Evolutionary conservation across 2,888 invertebrate species (phyloP), one percentile per base, ranked within the genome.

Genomic region (Trichogramma evanescens): DNA sequence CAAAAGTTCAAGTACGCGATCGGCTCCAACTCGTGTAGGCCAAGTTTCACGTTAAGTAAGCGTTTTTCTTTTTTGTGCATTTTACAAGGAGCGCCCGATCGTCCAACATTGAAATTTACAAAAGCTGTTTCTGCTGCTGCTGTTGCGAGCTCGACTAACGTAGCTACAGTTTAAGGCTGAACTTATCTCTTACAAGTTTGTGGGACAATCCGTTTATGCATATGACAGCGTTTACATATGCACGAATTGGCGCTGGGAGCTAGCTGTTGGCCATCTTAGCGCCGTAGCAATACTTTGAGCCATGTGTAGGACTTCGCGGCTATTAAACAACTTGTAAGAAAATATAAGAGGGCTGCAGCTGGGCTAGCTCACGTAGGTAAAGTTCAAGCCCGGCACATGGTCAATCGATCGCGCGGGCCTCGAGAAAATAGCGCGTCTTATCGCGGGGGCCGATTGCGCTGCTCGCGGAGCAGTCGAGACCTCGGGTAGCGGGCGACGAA

Each of bases 191-290:
- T 75, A 75, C 74, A 76, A 76, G 75, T 77, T 77, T 73, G 74
- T 76, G 74, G 76, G 76, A 76, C 76, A 77, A 77, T 77, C 77
- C 76, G 66, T 76, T 77, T 77, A 77, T 76, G 74, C 73, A 75
- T 75, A 77, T 75, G 75, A 75, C 70, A 66, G 69, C 62, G 10
- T n/a, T 3, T 6, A 42, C 46, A 26, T 13, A 45, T 6, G 56
- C 6, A n/a, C 8, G 10, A 68, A 69, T 68, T 70, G 71, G 59
- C 63, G 63, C 63, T 63, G 61, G 63, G 56, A 61, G 26, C 26
- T 26, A 26, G 26, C 26, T 26, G 26, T 26, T 26, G 26, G 26
- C 26, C 26, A 26, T 26, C 26, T 26, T 26, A 26, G 26, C 3
- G 26, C 26, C 26, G 26, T 26, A 26, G 67, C 68, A 69, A 66